Conservation (phyloP, 2,113 vertebrate genomes). For the Zingel zingel region DNA sequence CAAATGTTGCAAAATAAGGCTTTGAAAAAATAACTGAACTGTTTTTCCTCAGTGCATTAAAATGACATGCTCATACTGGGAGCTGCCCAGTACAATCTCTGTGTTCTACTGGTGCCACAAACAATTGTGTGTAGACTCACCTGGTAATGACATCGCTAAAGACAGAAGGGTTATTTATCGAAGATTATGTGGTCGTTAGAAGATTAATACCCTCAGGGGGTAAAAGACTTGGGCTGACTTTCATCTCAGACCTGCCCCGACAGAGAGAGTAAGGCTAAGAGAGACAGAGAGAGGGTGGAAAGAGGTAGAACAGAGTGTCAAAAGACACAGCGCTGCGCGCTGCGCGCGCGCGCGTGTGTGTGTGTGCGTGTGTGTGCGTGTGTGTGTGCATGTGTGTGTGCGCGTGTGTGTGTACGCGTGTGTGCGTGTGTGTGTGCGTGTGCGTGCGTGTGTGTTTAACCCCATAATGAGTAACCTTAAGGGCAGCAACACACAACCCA, state of each 20-base stretch:
- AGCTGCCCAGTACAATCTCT: neutral
- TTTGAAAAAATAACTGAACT: neutral
- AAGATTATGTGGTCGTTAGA: conserved; percentile 89
- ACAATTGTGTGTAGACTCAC: conserved; percentile 31
- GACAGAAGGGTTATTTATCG: conserved; percentile 88
- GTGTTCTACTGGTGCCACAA: neutral
- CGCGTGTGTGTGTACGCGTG: conserved; percentile 67
- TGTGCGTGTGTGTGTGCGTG: conserved; percentile 59
- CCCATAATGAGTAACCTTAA: conserved; percentile 92
- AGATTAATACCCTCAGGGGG: conserved; percentile 89
- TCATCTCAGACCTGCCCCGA: conserved; percentile 93
- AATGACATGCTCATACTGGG: neutral
- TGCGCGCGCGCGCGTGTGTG: too few species aligned
- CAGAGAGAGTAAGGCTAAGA: conserved; percentile 78
- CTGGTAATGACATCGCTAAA: conserved; percentile 87
- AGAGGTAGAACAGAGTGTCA: conserved; percentile 63
- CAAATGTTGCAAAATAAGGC: conserved; percentile 5
- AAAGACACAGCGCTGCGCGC: conserved; percentile 65
- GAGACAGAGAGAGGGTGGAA: conserved; percentile 60
- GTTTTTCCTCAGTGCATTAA: neutral
- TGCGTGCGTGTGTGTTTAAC: conserved; percentile 79
- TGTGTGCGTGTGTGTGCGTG: conserved; percentile 66
- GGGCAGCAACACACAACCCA: conserved; percentile 55
- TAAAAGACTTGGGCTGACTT: conserved; percentile 89
- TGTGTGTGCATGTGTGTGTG: too few species aligned